phyloP scores from a whole-genome alignment of 2,113 vertebrate genomes.

The Eurystomus gularis region DNA sequence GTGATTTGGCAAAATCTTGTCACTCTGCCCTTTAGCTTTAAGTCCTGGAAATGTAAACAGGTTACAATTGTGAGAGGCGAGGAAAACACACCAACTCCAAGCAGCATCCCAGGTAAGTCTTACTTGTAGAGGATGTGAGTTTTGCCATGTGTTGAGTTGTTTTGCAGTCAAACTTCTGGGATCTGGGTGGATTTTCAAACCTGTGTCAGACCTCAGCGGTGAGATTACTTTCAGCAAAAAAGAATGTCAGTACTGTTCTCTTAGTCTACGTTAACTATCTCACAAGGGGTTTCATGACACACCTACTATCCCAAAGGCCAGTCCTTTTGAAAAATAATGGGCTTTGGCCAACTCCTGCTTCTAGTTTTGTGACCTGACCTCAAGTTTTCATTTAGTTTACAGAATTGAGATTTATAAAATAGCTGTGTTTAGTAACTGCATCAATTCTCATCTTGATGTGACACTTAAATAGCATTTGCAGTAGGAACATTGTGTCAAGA shows the following conservation, averaged over 20 bases:
- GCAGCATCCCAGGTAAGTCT: not conserved
- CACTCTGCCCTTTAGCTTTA: not conserved
- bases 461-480: not conserved
- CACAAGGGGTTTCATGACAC: not conserved
- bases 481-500: not conserved
- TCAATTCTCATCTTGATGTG: not conserved
- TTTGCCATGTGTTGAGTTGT: not conserved
- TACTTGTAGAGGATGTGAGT: not conserved
- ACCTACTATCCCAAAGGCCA: not conserved
- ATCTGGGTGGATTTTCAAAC: not conserved
- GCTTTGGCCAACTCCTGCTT: not conserved
- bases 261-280: not conserved
- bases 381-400: not conserved
- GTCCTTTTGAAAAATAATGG: not conserved
- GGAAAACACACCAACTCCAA: not conserved
- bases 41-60: not conserved
- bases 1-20: not conserved
- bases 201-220: not conserved
- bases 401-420: not conserved
- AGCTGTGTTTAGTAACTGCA: not conserved
- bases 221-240: not conserved
- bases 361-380: not conserved
- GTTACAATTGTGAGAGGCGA: not conserved
- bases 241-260: not conserved
- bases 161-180: not conserved